Evolutionary conservation across 2,888 invertebrate species (phyloP), one percentile per base, ranked within the genome.

Genomic region (Punctoribates punctum): DNA sequence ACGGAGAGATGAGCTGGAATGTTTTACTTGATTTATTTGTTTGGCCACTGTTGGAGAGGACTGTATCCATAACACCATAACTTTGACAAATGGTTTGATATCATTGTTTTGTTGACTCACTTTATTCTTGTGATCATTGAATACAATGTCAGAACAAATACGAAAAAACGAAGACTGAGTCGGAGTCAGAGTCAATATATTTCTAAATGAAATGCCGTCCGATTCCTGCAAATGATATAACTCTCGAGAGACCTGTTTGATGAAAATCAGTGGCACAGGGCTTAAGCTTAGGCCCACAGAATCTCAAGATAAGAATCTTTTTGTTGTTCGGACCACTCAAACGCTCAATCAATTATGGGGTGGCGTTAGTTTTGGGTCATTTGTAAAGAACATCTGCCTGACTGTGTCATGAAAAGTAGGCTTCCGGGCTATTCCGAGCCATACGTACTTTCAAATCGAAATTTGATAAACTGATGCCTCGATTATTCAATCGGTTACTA

Each of bases 51-150:
- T 34, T 51, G 5, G 15, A 51, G 15, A n/a, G 51, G 15, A 57
- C 60, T 34, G 67, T 67, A 67, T 67, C 67, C 65, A 65, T 65
- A 65, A 65, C 34, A 65, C 34, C 67, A 67, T 67, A 67, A 67
- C 67, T 17, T 17, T 67, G 67, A 67, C 67, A 67, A 67, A 67
- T 67, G 29, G 67, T 25, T 67, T 38, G 3, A 67, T 20, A 11
- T 20, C 20, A 67, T 67, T 67, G 67, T 67, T 67, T 67, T 67
- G 67, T 67, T 67, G 67, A 38, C 67, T 67, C 67, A 67, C 38
- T 67, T 67, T 67, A 38, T 67, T 67, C 38, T 38, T 23, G 17
- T 65, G 65, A 65, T 65, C 65, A 67, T 29, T 38, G 20, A 6
- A 67, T 38, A 67, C 67, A 67, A 34, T 38, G 67, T 67, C 67